Percentiles rank a stretch among this genome's conserved stretches.
Evolutionary conservation across 2,113 vertebrate genomes (phyloP).

Genomic region (Halichoeres trimaculatus): DNA sequence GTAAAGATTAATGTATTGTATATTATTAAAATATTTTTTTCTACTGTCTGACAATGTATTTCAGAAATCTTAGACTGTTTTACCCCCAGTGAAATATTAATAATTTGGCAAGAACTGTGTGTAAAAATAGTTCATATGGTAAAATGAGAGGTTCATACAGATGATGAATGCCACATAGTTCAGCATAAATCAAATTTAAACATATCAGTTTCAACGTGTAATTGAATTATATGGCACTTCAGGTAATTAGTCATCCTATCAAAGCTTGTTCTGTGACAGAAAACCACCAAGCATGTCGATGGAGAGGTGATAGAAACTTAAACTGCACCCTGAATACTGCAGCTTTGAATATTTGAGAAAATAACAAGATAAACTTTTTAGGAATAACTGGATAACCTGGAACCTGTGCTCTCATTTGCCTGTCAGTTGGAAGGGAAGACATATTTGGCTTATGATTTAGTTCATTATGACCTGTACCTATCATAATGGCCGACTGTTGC

Average conservation of each 20-base stretch:
- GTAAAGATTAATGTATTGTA: neutral
- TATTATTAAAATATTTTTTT: neutral
- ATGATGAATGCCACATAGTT: neutral
- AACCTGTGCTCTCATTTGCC: neutral
- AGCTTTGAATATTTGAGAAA: neutral
- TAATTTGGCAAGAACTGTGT: neutral
- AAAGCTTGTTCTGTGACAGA: neutral
- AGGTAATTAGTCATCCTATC: neutral
- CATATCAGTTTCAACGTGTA: neutral
- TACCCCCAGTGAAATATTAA: neutral
- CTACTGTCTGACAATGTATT: neutral
- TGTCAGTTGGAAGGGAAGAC: neutral
- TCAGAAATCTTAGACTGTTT: neutral
- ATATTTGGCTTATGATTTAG: neutral
- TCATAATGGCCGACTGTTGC: neutral
- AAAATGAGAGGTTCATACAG: neutral
- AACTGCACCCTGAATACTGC: too few relatives aligned
- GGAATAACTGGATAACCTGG: neutral
- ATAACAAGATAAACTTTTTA: neutral
- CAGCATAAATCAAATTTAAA: neutral
- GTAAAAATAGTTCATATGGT: neutral
- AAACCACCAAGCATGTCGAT: neutral
- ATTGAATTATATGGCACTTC: neutral
- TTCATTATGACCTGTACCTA: neutral
- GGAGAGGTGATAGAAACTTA: neutral